A percentile compares a stretch with the other conserved stretches of the same genome.
Conservation (phyloP, 2,888 invertebrate genomes). For the Noctua janthe region DNA sequence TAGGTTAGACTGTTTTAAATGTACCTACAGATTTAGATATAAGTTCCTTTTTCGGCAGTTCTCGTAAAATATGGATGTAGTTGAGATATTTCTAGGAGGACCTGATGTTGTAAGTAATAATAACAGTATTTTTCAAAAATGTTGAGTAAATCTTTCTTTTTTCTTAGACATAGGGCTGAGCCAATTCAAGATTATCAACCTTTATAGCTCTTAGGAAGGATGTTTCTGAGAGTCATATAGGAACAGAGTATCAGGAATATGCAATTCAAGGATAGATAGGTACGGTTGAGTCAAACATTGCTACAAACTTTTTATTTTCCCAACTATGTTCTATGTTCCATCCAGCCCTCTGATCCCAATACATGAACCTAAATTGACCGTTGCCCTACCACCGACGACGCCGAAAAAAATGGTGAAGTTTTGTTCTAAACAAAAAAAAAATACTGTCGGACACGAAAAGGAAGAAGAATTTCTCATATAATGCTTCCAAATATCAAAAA, state of each 20-base stretch:
- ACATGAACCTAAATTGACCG: too few species aligned
- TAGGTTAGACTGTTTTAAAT: constrained; percentile 23
- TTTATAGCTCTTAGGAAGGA: not conserved
- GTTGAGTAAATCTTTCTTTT: too few species aligned
- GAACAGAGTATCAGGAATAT: not conserved
- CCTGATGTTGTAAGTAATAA: not conserved
- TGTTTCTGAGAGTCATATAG: not conserved
- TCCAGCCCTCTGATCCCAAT: too few species aligned
- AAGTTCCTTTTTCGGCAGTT: not conserved
- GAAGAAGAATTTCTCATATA: not conserved
- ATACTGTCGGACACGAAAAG: not conserved
- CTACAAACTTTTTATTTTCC: not conserved
- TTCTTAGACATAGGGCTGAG: too few species aligned
- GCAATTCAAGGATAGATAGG: not conserved
- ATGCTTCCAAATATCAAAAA: not conserved
- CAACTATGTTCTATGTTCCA: not conserved
- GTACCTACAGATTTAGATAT: constrained; percentile 9
- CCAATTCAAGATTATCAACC: too few species aligned
- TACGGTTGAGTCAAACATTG: not conserved
- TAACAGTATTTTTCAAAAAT: too few species aligned
- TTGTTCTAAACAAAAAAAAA: not conserved
- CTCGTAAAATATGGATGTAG: not conserved
- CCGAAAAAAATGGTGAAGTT: not conserved
- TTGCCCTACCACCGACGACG: too few species aligned
- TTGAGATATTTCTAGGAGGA: not conserved